Evolutionary conservation across 2,113 vertebrate genomes (phyloP).

Genomic region (Chaetorhynchus papuensis): DNA sequence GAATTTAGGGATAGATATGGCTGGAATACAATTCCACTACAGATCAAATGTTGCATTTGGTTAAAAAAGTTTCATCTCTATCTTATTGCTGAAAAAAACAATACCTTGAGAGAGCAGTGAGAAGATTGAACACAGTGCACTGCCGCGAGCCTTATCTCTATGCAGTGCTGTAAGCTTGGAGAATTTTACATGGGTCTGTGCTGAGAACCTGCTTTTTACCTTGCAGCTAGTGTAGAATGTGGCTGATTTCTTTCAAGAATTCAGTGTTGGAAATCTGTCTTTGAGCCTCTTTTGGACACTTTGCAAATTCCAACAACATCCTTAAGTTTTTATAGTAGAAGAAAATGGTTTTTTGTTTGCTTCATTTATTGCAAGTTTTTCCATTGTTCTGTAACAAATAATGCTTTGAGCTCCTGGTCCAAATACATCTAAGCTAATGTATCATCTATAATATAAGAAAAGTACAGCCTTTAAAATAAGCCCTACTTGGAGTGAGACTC

Average conservation of each 20-base stretch:
- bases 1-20: neutral
- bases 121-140: neutral
- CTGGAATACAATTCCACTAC: neutral
- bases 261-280: neutral
- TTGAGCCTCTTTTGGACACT: neutral
- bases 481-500: neutral
- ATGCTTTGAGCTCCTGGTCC: neutral
- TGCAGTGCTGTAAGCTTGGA: neutral
- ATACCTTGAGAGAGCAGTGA: neutral
- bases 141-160: neutral
- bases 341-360: neutral
- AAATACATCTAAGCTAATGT: neutral
- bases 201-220: neutral
- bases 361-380: neutral
- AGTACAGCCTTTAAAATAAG: neutral
- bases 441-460: neutral
- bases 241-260: neutral
- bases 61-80: neutral
- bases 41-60: neutral
- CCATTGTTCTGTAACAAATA: neutral
- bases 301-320: neutral
- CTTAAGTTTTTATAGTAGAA: neutral
- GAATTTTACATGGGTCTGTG: neutral
- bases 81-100: neutral
- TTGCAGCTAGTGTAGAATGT: neutral